A percentile compares a stretch with the other conserved stretches of the same genome.
These are phyloP conservation scores for Thaleichthys pacificus DNA, from an alignment of 2,797 vertebrate species.

Conservation along the genomic window DNA sequence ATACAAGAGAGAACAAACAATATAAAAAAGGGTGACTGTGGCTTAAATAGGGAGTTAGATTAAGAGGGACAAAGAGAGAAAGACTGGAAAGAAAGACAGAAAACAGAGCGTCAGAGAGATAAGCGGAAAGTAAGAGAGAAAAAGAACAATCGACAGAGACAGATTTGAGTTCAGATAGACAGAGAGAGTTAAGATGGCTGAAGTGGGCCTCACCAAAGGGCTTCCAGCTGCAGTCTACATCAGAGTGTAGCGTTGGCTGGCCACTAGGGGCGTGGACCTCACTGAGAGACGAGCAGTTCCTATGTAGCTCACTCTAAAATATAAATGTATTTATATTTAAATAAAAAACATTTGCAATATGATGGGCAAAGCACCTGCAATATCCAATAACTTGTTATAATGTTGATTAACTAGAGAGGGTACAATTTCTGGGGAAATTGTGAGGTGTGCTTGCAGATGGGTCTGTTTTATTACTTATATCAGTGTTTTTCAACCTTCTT, in stretches of 20 bases:
- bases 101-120: background rate
- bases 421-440: too few relatives aligned
- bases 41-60: background rate
- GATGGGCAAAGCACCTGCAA: too few relatives aligned
- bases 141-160: background rate
- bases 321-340: conserved; percentile 25
- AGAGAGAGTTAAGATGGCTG: background rate
- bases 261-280: conserved; percentile 38
- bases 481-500: too few relatives aligned
- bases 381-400: too few relatives aligned
- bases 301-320: conserved; percentile 89
- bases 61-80: background rate
- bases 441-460: too few relatives aligned
- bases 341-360: conserved; percentile 1
- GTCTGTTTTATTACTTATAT: too few relatives aligned
- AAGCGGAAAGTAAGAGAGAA: background rate
- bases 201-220: conserved; percentile 83
- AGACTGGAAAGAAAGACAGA: background rate
- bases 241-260: conserved; percentile 58
- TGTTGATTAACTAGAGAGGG: too few relatives aligned
- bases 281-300: conserved; percentile 80
- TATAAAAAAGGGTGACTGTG: background rate
- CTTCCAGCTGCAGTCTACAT: conserved; percentile 87
- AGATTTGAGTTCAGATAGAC: background rate
- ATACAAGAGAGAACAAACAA: background rate